Percentiles rank a stretch among this genome's conserved stretches.
Conservation (phyloP, 2,888 invertebrate species). For the Polymixis flavicincta region DNA sequence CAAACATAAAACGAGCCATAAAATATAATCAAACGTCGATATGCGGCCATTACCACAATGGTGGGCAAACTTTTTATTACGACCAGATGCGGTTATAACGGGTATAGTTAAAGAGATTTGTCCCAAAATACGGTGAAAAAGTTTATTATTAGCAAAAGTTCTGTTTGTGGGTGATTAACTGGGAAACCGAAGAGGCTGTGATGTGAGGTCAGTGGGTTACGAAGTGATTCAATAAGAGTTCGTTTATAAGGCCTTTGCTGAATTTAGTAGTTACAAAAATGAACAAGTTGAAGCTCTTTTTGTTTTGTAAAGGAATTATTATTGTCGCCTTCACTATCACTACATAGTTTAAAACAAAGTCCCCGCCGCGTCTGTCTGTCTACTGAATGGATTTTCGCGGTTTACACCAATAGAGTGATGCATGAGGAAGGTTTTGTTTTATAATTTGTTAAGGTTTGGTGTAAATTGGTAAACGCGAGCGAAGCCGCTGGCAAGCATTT, state of each 20-base stretch:
- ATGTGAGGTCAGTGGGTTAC: constrained; percentile 28
- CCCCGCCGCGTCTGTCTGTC: too few relatives aligned
- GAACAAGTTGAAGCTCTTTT: not conserved
- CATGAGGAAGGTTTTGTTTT: too few relatives aligned
- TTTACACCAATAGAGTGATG: too few relatives aligned
- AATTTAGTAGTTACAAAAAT: not conserved
- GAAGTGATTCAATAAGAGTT: constrained; percentile 7
- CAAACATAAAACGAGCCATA: constrained; percentile 44
- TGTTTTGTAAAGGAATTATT: not conserved
- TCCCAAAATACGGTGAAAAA: constrained; percentile 72
- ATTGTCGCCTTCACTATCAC: too few relatives aligned
- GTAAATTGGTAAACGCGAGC: too few relatives aligned
- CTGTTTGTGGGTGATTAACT: constrained; percentile 54
- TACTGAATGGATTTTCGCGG: too few relatives aligned
- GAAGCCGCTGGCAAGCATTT: not conserved
- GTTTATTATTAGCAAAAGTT: constrained; percentile 75
- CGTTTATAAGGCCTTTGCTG: not conserved
- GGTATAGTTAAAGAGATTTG: constrained; percentile 70
- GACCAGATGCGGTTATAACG: constrained; percentile 67
- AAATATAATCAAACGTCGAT: constrained; percentile 65
- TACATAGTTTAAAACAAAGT: too few relatives aligned
- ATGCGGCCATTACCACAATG: constrained; percentile 54
- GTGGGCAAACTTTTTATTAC: constrained; percentile 73
- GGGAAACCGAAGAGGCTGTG: constrained; percentile 8
- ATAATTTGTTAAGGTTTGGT: too few relatives aligned